phyloP scores from a whole-genome alignment of 2,888 invertebrate species.

The Chymomyza amoena region DNA sequence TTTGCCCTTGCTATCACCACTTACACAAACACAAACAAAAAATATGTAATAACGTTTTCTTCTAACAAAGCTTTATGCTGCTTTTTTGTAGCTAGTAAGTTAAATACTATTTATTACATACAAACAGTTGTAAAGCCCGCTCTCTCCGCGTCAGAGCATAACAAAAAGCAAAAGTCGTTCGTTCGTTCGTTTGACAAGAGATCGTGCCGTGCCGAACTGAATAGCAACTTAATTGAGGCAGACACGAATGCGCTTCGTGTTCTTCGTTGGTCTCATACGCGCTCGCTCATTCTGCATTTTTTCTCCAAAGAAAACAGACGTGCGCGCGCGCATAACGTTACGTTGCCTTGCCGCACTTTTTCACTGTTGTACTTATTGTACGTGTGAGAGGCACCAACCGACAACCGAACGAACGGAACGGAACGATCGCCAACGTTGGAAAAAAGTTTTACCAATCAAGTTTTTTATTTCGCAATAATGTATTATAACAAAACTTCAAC shows the following conservation, averaged over 20 bases:
- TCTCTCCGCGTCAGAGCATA: not conserved
- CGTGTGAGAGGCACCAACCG: constrained; percentile 42
- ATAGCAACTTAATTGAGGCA: constrained; percentile 21
- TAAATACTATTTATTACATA: not conserved
- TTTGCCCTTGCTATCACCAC: not conserved
- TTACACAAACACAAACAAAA: not conserved
- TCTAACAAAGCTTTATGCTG: not conserved
- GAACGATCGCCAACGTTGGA: constrained; percentile 40
- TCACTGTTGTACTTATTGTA: constrained; percentile 1
- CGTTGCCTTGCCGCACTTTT: constrained; percentile 13
- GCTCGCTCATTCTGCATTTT: not conserved
- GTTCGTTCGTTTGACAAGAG: too few species aligned
- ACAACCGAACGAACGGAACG: too few species aligned
- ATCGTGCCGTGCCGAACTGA: not conserved
- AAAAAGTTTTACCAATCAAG: constrained; percentile 73
- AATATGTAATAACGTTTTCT: not conserved
- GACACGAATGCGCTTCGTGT: constrained; percentile 23
- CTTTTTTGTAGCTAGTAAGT: not conserved
- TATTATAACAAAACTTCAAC: constrained; percentile 71
- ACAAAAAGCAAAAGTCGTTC: not conserved
- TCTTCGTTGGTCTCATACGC: constrained; percentile 25
- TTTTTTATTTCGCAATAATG: constrained; percentile 73
- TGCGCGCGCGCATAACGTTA: constrained; percentile 18
- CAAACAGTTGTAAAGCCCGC: not conserved
- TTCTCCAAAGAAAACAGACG: constrained; percentile 5